Evolutionary conservation across 64 coral and sea anemone genomes (phyloP), one percentile per base, ranked within the genome.

Genomic region (Montipora efflorescens): DNA sequence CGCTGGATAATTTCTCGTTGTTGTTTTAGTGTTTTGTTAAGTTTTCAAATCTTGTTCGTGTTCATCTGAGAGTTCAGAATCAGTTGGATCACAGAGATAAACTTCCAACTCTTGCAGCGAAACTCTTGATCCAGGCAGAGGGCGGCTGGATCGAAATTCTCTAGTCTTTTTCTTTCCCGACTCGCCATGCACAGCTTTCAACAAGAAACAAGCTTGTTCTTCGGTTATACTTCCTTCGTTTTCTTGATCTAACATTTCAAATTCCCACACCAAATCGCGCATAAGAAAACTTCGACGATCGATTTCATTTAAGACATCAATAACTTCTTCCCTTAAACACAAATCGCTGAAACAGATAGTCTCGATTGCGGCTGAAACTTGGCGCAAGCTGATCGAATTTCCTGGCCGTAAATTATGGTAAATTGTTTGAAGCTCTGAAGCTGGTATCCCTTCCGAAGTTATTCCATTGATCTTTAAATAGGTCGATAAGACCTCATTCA

Each of bases 281-380:
- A 92, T 92, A 1, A 92, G 80, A 76, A 85, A 92, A 25, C 90
- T 85, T 12, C 90, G 70, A 16, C 73, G 90, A 61, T 92, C 90
- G 50, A 86, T 67, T 78, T 92, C 90, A 76, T 92, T 83, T 14
- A 92, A 72, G 0, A 92, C 80, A 59, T 92, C 90, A 22, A 92
- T 18, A 9, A 85, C 57, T 67, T 92, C 81, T n/a, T 92, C 90
- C 74, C 76, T 75, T 16, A 85, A 75, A 78, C 90, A 92, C 81
- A 92, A 77, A 69, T 92, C 81, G 46, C 90, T 85, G 43, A 92
- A 92, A 92, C 90, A 92, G 13, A 86, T 80, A 53, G 90, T 77
- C 25, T 78, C 50, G 66, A 92, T 92, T 4, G 90, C 81, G 6
- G 90, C 90, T 83, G 44, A 22, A 13, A 83, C 82, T 92, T 92